Conservation (phyloP, 2,113 vertebrate species). For the Meles meles region DNA sequence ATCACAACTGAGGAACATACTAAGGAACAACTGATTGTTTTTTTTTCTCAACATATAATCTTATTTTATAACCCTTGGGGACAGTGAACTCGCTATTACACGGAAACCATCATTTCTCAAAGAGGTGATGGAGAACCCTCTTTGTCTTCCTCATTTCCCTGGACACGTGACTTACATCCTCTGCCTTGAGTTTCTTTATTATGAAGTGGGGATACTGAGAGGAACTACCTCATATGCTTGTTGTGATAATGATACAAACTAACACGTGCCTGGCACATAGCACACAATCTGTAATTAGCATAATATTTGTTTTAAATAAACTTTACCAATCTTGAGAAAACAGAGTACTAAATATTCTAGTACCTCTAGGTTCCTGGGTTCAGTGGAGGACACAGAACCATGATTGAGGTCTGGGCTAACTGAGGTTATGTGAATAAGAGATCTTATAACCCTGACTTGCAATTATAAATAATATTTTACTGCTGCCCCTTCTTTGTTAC, state of each 20-base stretch:
- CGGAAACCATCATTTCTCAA: not conserved
- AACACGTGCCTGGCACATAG: not conserved
- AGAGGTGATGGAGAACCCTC: not conserved
- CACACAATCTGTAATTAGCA: not conserved
- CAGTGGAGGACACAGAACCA: not conserved
- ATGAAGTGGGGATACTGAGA: not conserved
- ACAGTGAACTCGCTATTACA: not conserved
- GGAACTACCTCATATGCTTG: not conserved
- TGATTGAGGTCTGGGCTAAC: not conserved
- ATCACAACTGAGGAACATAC: not conserved
- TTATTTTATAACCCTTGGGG: not conserved
- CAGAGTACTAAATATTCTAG: not conserved
- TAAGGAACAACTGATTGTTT: not conserved
- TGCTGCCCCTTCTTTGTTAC: not conserved
- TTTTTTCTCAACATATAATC: not conserved
- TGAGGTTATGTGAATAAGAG: not conserved
- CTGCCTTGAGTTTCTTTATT: not conserved
- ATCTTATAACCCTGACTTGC: not conserved
- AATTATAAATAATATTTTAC: not conserved
- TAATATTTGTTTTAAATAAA: not conserved
- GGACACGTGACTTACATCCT: not conserved
- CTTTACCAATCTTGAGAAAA: not conserved
- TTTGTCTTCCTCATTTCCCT: not conserved
- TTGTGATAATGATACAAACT: not conserved
- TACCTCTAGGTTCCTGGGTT: not conserved